Evolutionary conservation across 2,797 vertebrate genomes (phyloP), one percentile per base, ranked within the genome.

Genomic region (Champsocephalus esox): DNA sequence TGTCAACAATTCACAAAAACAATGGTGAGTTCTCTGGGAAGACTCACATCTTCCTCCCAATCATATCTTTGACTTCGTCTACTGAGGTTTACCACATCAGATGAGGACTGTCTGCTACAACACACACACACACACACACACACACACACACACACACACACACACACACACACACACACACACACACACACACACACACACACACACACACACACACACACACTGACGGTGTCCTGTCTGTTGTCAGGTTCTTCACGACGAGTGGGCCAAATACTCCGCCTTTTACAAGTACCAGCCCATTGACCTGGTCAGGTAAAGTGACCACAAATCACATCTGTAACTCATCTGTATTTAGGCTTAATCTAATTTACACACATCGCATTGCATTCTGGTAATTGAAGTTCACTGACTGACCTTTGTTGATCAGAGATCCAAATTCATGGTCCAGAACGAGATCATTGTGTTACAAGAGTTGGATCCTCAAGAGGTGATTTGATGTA

Each of bases 241-340:
- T 77, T 69, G 83, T 79, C 85, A 99, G 98, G 78, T 98, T 77
- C 95, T 99, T 66, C 96, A 98, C 80, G 95, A 90, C 71, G 98
- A 99, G 93, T 99, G 98, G 98, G 98, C 98, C 58, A 92, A 95
- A 95, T 99, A 99, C 0, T 95, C 97, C 66, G 97, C 92, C 32
- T 99, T 99, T 90, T 99, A 97, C 93, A 99, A 99, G 92, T 99
- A 97, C 95, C 98, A 99, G 85, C 98, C 98, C 81, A 94, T 99
- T 69, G 96, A 99, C 87, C 96, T 99, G 12, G 97, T 99, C 95
- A 98, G 98, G 98, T 99, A 96, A 79, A 32, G 13, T 44, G 7
- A 60, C 41, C 28, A 2, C 41, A 38, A 41, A 50, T 45, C 24
- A 52, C 50, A 57, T 41, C 73, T 63, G 17, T 13, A 34, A 34